Percentiles rank a stretch among this genome's conserved stretches.
These are phyloP conservation scores for Probosciger aterrimus DNA, from an alignment of 2,113 vertebrate species.

Conservation along the genomic window DNA sequence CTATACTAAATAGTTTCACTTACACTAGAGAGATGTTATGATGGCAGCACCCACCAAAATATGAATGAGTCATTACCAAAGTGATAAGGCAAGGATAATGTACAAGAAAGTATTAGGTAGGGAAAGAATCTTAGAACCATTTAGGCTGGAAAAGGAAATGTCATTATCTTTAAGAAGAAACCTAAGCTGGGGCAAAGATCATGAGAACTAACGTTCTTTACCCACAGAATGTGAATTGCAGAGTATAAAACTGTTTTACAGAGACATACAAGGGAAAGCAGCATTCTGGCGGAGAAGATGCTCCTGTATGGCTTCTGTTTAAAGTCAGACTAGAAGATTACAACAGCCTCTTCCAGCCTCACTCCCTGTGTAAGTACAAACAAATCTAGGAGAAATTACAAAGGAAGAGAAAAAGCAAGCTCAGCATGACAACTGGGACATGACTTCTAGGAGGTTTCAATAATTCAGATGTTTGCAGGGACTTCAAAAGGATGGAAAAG, in stretches of 20 bases:
- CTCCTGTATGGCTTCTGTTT: background rate
- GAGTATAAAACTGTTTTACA: background rate
- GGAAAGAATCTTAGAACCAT: background rate
- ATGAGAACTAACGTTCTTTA: background rate
- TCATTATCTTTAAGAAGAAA: background rate
- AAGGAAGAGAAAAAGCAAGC: background rate
- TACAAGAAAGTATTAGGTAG: background rate
- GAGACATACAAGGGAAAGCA: background rate
- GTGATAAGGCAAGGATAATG: fast-evolving
- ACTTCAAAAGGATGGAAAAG: background rate
- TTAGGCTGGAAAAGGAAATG: background rate
- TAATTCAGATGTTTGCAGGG: background rate
- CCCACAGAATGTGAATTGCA: background rate
- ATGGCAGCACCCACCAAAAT: background rate
- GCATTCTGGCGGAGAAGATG: background rate
- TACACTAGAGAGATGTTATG: background rate
- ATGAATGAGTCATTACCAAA: background rate
- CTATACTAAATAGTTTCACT: background rate
- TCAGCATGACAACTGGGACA: background rate
- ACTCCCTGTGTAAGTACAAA: background rate
- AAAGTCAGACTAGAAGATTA: background rate
- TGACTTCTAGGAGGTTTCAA: background rate
- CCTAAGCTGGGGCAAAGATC: background rate
- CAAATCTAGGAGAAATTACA: background rate
- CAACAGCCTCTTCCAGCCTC: background rate